Evolutionary conservation across 2,797 vertebrate species (phyloP).

Genomic region (Sitta carolinensis): DNA sequence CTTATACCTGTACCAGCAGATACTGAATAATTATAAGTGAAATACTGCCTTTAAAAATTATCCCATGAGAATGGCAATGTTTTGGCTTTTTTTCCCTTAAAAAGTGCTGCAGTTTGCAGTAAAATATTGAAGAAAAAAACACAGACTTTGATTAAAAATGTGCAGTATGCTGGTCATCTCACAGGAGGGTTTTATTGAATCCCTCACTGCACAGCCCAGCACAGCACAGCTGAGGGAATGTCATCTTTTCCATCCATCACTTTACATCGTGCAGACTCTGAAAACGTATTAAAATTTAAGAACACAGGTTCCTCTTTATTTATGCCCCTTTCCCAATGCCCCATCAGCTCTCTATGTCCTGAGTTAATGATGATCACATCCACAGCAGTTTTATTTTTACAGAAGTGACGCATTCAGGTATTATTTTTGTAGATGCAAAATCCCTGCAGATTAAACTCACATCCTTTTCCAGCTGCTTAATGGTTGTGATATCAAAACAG

Average conservation of each 20-base stretch:
- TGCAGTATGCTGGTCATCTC: neutral
- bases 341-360: neutral
- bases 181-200: neutral
- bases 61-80: neutral
- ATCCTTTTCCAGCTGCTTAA: neutral
- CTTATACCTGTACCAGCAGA: neutral
- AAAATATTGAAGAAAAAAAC: neutral
- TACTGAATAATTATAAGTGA: neutral
- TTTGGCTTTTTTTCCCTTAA: neutral
- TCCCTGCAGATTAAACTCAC: neutral
- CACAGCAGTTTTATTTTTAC: neutral
- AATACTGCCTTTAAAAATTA: neutral
- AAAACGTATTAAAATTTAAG: neutral
- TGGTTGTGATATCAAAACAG: neutral
- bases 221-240: neutral
- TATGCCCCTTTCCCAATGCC: neutral
- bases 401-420: neutral
- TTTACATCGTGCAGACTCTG: neutral
- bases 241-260: neutral
- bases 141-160: neutral
- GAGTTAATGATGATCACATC: slow-evolving; percentile 10
- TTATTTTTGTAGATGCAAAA: slow-evolving; percentile 19
- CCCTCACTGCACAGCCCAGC: neutral
- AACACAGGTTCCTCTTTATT: neutral
- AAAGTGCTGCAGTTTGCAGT: neutral